Percentiles rank a stretch among this genome's conserved stretches.
These are phyloP conservation scores for Drosophila melanocephala DNA, from an alignment of 2,888 invertebrate species.

Conservation along the genomic window DNA sequence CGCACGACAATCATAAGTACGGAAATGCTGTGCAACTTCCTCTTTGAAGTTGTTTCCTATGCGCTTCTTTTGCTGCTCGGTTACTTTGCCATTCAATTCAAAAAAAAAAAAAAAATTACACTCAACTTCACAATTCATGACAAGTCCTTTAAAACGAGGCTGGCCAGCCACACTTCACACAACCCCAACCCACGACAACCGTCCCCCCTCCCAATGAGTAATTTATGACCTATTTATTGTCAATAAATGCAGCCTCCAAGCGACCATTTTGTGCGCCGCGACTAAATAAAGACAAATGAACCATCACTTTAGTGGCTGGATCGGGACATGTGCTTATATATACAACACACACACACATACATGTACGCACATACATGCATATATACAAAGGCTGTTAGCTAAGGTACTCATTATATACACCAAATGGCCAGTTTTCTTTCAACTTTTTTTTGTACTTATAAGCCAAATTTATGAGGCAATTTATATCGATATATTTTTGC, in stretches of 20 bases:
- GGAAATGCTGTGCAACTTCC: conserved; percentile 54
- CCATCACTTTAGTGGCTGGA: conserved; percentile 65
- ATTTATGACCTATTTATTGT: conserved; percentile 78
- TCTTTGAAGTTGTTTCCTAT: conserved; percentile 61
- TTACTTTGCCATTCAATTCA: conserved; percentile 4
- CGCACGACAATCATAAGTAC: conserved; percentile 22
- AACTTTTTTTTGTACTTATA: conserved; percentile 28
- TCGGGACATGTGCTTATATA: conserved; percentile 31
- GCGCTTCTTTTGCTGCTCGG: conserved; percentile 20
- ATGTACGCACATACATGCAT: conserved; percentile 1
- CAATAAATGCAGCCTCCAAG: conserved; percentile 79
- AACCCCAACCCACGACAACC: not conserved
- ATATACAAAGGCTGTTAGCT: conserved; percentile 24
- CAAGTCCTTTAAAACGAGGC: conserved; percentile 28
- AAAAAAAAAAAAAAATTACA: not conserved
- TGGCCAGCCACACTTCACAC: not conserved
- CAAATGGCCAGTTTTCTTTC: conserved; percentile 45
- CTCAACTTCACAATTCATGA: not conserved
- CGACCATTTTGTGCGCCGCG: conserved; percentile 72
- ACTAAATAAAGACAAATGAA: conserved; percentile 78
- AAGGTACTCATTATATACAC: conserved; percentile 53
- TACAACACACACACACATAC: conserved; percentile 5
- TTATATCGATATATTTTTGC: conserved; percentile 38
- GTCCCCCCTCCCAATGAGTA: conserved; percentile 40
- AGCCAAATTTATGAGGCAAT: conserved; percentile 52